Conservation (phyloP, 2,888 invertebrate species). For the Harmothoe impar region DNA sequence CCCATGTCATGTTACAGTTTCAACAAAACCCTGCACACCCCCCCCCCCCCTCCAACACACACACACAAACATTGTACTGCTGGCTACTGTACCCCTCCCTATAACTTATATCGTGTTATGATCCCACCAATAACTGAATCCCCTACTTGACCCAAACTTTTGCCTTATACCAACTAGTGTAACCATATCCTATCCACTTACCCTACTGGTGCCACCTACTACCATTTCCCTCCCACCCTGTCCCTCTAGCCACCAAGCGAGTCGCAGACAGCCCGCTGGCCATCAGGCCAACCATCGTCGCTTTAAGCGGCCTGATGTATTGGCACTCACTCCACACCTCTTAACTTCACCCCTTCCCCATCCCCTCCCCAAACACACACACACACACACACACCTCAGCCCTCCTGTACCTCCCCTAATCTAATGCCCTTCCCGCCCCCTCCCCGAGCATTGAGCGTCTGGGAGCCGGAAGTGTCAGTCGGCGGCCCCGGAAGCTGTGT, state of each 20-base stretch:
- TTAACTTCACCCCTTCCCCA: background rate
- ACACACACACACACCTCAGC: background rate
- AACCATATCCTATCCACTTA: no score
- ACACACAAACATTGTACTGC: no score
- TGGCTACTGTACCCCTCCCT: no score
- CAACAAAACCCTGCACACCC: no score
- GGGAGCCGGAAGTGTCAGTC: constrained; percentile 23
- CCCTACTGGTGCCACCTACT: no score
- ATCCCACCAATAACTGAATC: no score
- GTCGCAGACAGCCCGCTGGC: background rate
- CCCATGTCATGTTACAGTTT: background rate
- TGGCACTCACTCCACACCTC: constrained; percentile 16
- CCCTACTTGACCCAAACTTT: no score
- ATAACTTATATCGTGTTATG: no score
- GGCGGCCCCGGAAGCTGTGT: background rate
- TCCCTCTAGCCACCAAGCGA: no score
- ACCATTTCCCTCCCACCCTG: no score
- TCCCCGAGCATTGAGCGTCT: background rate
- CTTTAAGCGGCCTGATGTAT: constrained; percentile 15
- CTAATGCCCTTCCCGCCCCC: background rate
- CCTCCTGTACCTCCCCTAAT: constrained; percentile 3
- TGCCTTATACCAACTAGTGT: no score
- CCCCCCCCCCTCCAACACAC: background rate
- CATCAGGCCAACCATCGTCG: constrained; percentile 23
- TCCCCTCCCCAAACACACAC: background rate